A percentile compares a stretch with the other conserved stretches of the same genome.
Evolutionary conservation across 1,140 invertebrate genomes (phyloP).

Genomic region (Drosophila watanabei): DNA sequence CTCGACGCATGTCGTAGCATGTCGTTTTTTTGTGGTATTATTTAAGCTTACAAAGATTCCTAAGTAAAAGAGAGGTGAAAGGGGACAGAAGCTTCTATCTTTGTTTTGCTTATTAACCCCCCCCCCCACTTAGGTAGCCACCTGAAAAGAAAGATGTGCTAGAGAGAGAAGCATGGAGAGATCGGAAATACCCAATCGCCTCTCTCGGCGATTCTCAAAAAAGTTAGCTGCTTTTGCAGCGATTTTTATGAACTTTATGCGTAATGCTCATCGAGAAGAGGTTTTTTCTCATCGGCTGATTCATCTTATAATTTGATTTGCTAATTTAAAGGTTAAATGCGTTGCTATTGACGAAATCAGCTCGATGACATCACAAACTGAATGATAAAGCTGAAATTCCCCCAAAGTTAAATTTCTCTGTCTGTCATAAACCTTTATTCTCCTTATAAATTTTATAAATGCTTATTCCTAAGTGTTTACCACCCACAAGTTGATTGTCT

Average conservation of each 20-base stretch:
- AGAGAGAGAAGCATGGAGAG: not conserved
- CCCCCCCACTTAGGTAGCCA: not conserved
- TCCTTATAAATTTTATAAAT: not conserved
- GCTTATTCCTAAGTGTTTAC: not conserved
- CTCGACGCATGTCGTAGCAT: slow-evolving; percentile 17
- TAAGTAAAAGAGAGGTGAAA: not conserved
- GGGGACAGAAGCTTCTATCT: not conserved
- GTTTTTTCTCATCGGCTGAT: not conserved
- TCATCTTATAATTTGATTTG: slow-evolving; percentile 26
- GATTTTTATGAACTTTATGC: slow-evolving; percentile 15
- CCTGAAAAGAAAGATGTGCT: not conserved
- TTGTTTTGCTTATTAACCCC: not conserved
- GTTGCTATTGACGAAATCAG: slow-evolving; percentile 9
- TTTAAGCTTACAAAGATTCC: slow-evolving; percentile 20
- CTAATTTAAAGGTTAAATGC: slow-evolving; percentile 36
- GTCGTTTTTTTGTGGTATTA: slow-evolving; percentile 16
- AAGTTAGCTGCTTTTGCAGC: not conserved
- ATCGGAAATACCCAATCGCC: not conserved
- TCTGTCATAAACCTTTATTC: not conserved
- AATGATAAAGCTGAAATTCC: not conserved
- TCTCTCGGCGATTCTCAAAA: slow-evolving; percentile 22
- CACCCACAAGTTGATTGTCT: not conserved
- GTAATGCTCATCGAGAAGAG: slow-evolving; percentile 19
- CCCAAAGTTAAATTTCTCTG: not conserved
- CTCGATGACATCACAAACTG: slow-evolving; percentile 25